Evolutionary conservation across 2,888 invertebrate genomes (phyloP), one percentile per base, ranked within the genome.

Genomic region (Dermolepida albohirtum): DNA sequence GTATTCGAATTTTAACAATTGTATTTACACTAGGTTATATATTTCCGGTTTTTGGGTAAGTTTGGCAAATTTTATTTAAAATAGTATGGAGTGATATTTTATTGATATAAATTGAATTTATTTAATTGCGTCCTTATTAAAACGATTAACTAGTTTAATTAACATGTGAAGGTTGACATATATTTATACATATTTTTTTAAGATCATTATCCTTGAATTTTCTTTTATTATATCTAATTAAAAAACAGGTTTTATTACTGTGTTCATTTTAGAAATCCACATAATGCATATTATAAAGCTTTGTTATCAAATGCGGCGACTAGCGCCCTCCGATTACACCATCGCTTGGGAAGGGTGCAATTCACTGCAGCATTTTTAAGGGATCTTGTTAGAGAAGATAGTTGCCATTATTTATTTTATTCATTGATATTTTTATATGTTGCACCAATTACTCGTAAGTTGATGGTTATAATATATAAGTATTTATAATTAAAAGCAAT

Each of bases 401-500:
- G 97, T 76, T 97, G 95, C 72, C 99, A 99, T 82, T 99, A 99
- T 80, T 87, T 99, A 73, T 91, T 98, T 85, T 99, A 93, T 84
- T 95, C 97, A 51, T 85, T 97, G 75, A 95, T 98, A 79, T 99
- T 99, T 84, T 88, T 98, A 78, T 96, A 94, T 82, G 92, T 93
- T 40, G 87, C 92, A 67, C 97, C 98, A 27, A 90, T 96, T 63
- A 90, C 96, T 74, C 87, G 95, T 96, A 94, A 67, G 66, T 67
- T 41, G 22, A 27, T 10, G 12, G 14, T 10, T 10, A 8, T 47
- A 1, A 43, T 62, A 11, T 27, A 40, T 44, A 6, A 17, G 22
- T 49, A 49, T 17, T 8, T 49, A 17, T 16, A 17, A 17, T 49
- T 6, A 1, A 5, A 49, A 4, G 4, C 11, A 49, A 16, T 49